Evolutionary conservation across 2,797 vertebrate species (phyloP), one percentile per base, ranked within the genome.

Genomic region (Xenopus petersii): DNA sequence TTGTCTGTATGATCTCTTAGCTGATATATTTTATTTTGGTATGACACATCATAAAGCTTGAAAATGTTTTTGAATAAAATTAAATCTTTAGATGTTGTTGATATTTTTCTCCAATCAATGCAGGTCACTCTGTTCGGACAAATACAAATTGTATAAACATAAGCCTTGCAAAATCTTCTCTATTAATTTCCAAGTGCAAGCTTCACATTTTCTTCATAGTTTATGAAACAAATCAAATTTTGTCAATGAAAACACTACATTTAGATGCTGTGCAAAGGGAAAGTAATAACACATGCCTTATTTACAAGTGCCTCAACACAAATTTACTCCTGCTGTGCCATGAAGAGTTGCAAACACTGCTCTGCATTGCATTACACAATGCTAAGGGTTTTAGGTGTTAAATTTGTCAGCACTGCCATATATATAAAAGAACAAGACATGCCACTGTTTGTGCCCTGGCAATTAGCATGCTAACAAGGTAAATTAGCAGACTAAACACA

Each of bases 401-500:
- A 70, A 66, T 68, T 71, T 71, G 61, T 62, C 49, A 12, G 64
- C 24, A 21, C 59, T 8, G 48, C 24, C 30, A 67, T 63, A 36
- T 30, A 59, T 56, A 61, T 73, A 78, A 66, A 15, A 42, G 62
- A 55, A 75, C 62, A 75, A 81, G 74, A 64, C 64, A 46, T 61
- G 74, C 66, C 73, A 70, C 67, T 75, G 83, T 82, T 54, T 0
- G 0, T 26, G 81, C 82, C 77, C 86, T 85, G 71, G 87, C 89
- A 82, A 84, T 85, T 83, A 86, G 87, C 78, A 89, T 86, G 81
- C 86, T 88, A 87, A 82, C 88, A 88, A 83, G 83, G 87, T 83
- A 82, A 91, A 92, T 89, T 88, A 87, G 86, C 86, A 86, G 83
- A 86, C 88, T 85, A 81, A 89, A 79, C 86, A 85, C 80, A 84